Evolutionary conservation across 2,888 invertebrate genomes (phyloP).

Genomic region (Drosophila borborema): DNA sequence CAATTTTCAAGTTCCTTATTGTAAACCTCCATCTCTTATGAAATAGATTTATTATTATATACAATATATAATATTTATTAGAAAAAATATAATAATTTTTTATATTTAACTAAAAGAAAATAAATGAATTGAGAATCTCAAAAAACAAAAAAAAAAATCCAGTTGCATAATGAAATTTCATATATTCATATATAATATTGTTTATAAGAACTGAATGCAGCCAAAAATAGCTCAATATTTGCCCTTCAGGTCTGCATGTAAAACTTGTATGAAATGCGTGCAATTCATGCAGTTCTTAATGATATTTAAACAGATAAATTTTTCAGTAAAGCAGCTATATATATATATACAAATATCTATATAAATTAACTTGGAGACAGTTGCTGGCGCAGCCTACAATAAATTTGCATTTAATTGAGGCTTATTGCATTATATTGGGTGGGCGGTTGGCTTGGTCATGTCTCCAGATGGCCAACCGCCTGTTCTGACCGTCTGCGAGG

Average conservation of each 20-base stretch:
- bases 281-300: conserved; percentile 8
- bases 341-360: conserved; percentile 3
- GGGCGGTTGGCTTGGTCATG: conserved; percentile 30
- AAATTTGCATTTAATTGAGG: conserved; percentile 76
- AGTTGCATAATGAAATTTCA: not conserved
- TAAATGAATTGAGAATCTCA: too few species aligned
- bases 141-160: not conserved
- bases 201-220: not conserved
- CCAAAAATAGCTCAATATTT: not conserved
- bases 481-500: conserved; percentile 50
- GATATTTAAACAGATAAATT: conserved; percentile 11
- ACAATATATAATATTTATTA: too few species aligned
- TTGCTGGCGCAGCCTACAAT: conserved; percentile 59
- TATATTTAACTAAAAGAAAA: too few species aligned
- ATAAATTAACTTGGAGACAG: conserved; percentile 21
- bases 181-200: not conserved
- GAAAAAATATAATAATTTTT: too few species aligned
- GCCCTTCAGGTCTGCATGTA: not conserved
- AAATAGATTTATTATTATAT: too few species aligned
- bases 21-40: too few species aligned
- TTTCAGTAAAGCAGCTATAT: not conserved
- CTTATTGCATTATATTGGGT: conserved; percentile 63
- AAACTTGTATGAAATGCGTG: not conserved
- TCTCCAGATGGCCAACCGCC: conserved; percentile 49
- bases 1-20: too few species aligned